These are phyloP conservation scores for Acrossocheilus wenchowensis DNA, from an alignment of 2,797 vertebrate species.

Conservation along the genomic window DNA sequence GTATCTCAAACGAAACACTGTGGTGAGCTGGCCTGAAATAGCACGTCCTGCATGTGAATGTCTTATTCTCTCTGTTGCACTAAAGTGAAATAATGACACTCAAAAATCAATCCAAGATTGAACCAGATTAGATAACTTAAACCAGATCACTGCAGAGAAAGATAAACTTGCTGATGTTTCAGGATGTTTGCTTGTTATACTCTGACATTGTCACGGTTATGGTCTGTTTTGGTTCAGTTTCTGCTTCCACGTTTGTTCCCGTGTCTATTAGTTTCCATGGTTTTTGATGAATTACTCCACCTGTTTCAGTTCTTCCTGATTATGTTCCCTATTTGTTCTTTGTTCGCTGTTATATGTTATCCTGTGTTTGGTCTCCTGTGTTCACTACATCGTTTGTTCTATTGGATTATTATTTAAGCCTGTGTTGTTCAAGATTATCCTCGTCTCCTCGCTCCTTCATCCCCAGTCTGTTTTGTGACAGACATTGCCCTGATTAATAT, in stretches of 20 bases:
- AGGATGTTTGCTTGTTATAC: background rate
- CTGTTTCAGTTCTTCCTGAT: no score
- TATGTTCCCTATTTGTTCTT: no score
- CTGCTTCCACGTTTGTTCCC: no score
- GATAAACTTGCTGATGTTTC: background rate
- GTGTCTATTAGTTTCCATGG: no score
- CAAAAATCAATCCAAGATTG: background rate
- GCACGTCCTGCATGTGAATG: background rate
- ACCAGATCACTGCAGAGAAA: background rate
- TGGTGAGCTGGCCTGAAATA: slow-evolving; percentile 13
- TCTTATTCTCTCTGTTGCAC: background rate
- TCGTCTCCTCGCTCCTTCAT: no score
- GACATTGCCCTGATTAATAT: background rate
- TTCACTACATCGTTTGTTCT: no score
- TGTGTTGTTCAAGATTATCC: no score
- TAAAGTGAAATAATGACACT: slow-evolving; percentile 24
- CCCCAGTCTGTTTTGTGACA: background rate
- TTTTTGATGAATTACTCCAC: no score
- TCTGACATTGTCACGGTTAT: background rate
- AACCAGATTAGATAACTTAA: background rate
- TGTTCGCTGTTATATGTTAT: no score
- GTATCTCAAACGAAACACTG: slow-evolving; percentile 31
- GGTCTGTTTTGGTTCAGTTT: no score
- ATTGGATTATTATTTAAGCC: no score
- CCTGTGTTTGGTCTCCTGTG: no score